Conservation (phyloP, 2,888 invertebrate species). For the Sesia bembeciformis region DNA sequence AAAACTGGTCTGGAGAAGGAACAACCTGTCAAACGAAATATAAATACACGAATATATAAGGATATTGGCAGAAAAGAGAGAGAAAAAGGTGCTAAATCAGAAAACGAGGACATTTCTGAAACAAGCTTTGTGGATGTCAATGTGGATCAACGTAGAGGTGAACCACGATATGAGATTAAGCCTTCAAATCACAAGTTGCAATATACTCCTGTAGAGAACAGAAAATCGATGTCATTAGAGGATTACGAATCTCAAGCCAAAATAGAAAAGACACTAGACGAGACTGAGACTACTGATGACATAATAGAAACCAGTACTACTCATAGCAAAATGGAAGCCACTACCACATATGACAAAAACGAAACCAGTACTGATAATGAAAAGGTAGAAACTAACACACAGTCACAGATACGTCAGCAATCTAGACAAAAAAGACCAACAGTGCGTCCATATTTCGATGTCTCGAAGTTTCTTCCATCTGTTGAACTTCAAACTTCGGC, state of each 20-base stretch:
- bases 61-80: slow-evolving; percentile 54
- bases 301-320: slow-evolving; percentile 6
- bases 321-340: slow-evolving; percentile 4
- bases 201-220: slow-evolving; percentile 47
- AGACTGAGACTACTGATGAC: slow-evolving; percentile 1
- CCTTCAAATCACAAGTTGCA: slow-evolving; percentile 43
- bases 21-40: slow-evolving; percentile 34
- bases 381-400: slow-evolving; percentile 7
- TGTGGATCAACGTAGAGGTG: slow-evolving; percentile 46
- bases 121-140: slow-evolving; percentile 44
- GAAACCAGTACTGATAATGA: slow-evolving; percentile 10
- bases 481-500: slow-evolving; percentile 28
- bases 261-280: too few relatives aligned
- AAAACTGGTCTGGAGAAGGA: slow-evolving; percentile 31
- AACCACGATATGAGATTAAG: slow-evolving; percentile 57
- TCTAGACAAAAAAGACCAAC: slow-evolving; percentile 14
- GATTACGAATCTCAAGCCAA: slow-evolving; percentile 32
- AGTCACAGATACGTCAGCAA: slow-evolving; percentile 8
- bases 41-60: slow-evolving; percentile 35
- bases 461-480: slow-evolving; percentile 27
- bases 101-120: slow-evolving; percentile 18
- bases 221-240: slow-evolving; percentile 37
- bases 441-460: slow-evolving; percentile 24
- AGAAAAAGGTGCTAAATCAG: slow-evolving; percentile 17
- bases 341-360: slow-evolving; percentile 8